Base-by-base conservation (phyloP, 2,888 invertebrate species). In the Diadegma fenestrale region DNA sequence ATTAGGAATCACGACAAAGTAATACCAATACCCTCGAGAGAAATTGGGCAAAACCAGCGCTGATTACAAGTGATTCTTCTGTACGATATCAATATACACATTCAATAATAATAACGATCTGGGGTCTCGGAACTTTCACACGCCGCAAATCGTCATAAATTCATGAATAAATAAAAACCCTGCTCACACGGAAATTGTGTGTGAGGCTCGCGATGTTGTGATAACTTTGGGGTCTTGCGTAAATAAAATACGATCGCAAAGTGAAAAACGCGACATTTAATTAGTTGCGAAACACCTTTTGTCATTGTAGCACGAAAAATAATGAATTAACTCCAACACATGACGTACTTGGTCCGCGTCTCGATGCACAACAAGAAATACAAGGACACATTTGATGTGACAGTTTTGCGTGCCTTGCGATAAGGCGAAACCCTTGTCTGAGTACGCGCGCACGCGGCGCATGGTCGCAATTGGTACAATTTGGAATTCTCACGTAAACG, bases 1-100 rank as follows among this genome's bases (percentile, higher is more conserved):
- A 92, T 92, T 92, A 90, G 91, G 90, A 92, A 92, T 92, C 91
- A 90, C 92, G 89, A 91, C 90, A 90, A 91, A 90, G 91, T 90
- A 92, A 92, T 90, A 90, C 72, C 85, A 80, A 80, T 80, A 68
- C 86, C 83, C 84, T 84, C 66, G 84, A 84, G 81, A 85, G 80
- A 82, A 85, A 85, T 85, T 82, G 80, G 75, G 61, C 72, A 72
- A 73, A 80, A 80, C 68, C 77, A 33, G 19, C 51, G 68, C 61
- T 82, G 64, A 61, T 76, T 72, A 80, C 71, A 63, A 54, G 51
- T 33, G 63, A 64, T 48, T 30, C 37, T 75, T 30, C 22, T 72
- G 19, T 22, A 63, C 64, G 69, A 82, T 80, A 72, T 80, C 79
- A 80, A 85, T 82, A 48, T 33, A 82, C 48, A 80, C 48, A 80